Percentiles rank a stretch among this genome's conserved stretches.
These are phyloP conservation scores for Meteorus cinctellus DNA, from an alignment of 2,888 invertebrate genomes.

Conservation along the genomic window DNA sequence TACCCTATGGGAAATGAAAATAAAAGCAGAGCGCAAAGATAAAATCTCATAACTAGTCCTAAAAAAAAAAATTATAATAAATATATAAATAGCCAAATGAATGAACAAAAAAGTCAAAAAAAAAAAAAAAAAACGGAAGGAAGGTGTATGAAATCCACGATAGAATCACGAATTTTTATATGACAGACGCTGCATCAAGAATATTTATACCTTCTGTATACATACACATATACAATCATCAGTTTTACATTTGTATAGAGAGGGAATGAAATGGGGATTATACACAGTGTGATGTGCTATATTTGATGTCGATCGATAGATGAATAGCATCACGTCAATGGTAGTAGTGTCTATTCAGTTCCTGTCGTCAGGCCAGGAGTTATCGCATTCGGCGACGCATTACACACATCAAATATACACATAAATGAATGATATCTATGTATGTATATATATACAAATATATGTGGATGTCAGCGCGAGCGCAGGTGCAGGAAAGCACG, in stretches of 20 bases:
- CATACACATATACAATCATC: constrained; percentile 26
- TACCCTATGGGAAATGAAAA: background rate
- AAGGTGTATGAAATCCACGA: background rate
- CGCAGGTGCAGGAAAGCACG: constrained; percentile 23
- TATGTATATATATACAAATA: background rate
- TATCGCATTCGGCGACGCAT: constrained; percentile 39
- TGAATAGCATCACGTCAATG: constrained; percentile 52
- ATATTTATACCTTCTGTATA: constrained; percentile 6
- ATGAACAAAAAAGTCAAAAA: background rate
- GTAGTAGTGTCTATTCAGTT: constrained; percentile 50
- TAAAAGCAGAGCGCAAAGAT: background rate
- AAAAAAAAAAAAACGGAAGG: background rate
- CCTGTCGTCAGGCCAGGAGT: constrained; percentile 52
- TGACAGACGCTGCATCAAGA: background rate
- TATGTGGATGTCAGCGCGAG: constrained; percentile 38
- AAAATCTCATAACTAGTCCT: background rate
- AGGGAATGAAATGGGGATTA: constrained; percentile 40
- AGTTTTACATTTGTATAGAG: constrained; percentile 20
- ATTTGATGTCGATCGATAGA: constrained; percentile 52
- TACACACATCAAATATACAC: constrained; percentile 15
- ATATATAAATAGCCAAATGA: background rate
- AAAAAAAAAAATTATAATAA: background rate
- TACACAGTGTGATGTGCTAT: constrained; percentile 41
- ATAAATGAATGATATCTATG: constrained; percentile 1
- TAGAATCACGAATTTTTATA: constrained; percentile 24